Evolutionary conservation across 2,888 invertebrate species (phyloP).

Genomic region (Gisinianus flammeolus): DNA sequence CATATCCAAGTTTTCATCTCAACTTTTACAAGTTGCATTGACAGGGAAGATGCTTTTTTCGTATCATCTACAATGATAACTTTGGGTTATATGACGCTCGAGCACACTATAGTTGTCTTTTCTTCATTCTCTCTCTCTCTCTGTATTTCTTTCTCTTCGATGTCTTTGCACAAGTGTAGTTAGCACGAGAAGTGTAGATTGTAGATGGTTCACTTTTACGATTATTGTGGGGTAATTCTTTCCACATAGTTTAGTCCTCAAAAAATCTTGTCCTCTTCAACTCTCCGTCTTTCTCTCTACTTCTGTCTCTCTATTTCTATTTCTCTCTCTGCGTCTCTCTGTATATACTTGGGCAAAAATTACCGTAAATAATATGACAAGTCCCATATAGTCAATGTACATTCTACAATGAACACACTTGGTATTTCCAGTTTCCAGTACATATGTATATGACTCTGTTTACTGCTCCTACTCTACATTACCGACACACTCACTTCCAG

Average conservation of each 20-base stretch:
- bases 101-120: not conserved
- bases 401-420: no score
- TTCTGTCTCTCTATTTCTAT: no score
- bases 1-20: not conserved
- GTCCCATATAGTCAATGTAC: no score
- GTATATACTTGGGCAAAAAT: no score
- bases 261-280: slow-evolving; percentile 18
- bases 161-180: not conserved
- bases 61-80: not conserved
- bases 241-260: slow-evolving; percentile 22
- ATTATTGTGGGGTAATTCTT: slow-evolving; percentile 40
- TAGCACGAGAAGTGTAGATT: slow-evolving; percentile 11
- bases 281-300: no score
- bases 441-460: no score
- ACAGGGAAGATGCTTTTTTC: not conserved
- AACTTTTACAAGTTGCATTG: not conserved
- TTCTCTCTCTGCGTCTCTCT: no score
- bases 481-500: no score
- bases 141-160: not conserved
- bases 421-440: no score
- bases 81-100: not conserved
- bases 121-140: not conserved
- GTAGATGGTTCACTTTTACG: slow-evolving; percentile 29
- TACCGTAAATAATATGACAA: no score
- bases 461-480: no score